Percentiles rank a stretch among this genome's conserved stretches.
Evolutionary conservation across 2,888 invertebrate genomes (phyloP).

Genomic region (Brenthis hecate): DNA sequence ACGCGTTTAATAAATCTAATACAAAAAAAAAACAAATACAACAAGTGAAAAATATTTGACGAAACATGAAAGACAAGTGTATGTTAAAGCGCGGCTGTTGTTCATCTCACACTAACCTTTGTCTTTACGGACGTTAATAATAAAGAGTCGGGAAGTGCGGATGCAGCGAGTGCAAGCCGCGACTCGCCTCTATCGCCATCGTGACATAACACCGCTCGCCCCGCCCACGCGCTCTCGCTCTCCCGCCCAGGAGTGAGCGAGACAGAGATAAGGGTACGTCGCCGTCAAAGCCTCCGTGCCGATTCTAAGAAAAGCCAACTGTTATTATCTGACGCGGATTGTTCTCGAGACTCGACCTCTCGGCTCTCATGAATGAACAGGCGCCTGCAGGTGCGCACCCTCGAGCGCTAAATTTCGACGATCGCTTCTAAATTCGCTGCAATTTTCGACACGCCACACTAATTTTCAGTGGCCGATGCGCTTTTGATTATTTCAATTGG

Average conservation of each 20-base stretch:
- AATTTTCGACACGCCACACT: conserved; percentile 75
- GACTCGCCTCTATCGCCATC: conserved; percentile 61
- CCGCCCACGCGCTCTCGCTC: conserved; percentile 75
- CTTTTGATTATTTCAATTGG: conserved; percentile 62
- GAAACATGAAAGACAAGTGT: conserved; percentile 21
- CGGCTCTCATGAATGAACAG: conserved; percentile 75
- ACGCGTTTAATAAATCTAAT: no score
- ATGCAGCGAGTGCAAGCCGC: conserved; percentile 57
- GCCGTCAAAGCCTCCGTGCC: conserved; percentile 73
- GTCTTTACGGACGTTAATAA: conserved; percentile 44
- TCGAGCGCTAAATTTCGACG: conserved; percentile 66
- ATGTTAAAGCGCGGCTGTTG: conserved; percentile 32
- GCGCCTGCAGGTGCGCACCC: conserved; percentile 75
- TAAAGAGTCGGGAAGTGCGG: conserved; percentile 67
- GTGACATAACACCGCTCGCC: conserved; percentile 71
- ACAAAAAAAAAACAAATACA: conserved; percentile 10
- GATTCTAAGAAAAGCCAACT: conserved; percentile 79
- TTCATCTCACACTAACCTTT: conserved; percentile 52
- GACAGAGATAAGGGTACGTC: conserved; percentile 52
- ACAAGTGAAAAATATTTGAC: conserved; percentile 18
- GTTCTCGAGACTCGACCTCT: conserved; percentile 67
- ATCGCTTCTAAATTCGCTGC: conserved; percentile 68
- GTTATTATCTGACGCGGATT: conserved; percentile 76
- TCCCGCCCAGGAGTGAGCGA: conserved; percentile 57
- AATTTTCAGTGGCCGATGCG: conserved; percentile 72